phyloP scores from a whole-genome alignment of 2,888 invertebrate genomes.

The Melanargia galathea region DNA sequence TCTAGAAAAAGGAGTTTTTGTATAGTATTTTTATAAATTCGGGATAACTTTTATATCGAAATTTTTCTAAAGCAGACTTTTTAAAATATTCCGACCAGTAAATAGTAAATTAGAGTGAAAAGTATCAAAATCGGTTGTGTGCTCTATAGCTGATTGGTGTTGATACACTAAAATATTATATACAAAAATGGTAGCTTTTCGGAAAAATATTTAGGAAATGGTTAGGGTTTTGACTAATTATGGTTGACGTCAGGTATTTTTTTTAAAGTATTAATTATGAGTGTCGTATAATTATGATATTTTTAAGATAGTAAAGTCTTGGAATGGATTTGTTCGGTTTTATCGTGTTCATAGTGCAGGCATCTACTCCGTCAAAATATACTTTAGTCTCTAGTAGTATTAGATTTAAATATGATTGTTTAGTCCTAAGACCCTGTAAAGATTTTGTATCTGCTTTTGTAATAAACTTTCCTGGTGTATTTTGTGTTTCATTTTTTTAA shows the following conservation, averaged over 20 bases:
- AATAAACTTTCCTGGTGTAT: conserved; percentile 74
- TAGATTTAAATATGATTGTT: conserved; percentile 24
- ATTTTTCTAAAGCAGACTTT: conserved; percentile 44
- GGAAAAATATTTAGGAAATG: conserved; percentile 23
- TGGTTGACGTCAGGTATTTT: neutral
- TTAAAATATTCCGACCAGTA: conserved; percentile 42
- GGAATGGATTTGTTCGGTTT: conserved; percentile 3
- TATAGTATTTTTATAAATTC: conserved; percentile 55
- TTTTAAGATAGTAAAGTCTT: neutral
- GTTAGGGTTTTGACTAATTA: conserved; percentile 14
- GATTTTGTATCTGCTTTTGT: conserved; percentile 77
- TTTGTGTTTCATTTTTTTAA: conserved; percentile 38
- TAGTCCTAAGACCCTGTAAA: conserved; percentile 45
- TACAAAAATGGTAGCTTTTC: conserved; percentile 29
- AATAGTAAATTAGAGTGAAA: conserved; percentile 38
- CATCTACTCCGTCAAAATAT: conserved; percentile 23
- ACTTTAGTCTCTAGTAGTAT: conserved; percentile 11
- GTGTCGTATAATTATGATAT: neutral
- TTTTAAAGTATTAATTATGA: neutral
- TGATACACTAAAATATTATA: conserved; percentile 41
- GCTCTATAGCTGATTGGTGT: conserved; percentile 41
- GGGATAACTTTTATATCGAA: conserved; percentile 48
- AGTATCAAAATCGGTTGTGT: conserved; percentile 49
- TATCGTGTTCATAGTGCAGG: conserved; percentile 3
- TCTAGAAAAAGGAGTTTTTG: conserved; percentile 47